phyloP scores from a whole-genome alignment of 2,888 invertebrate genomes.

The Neoscelio sp. region DNA sequence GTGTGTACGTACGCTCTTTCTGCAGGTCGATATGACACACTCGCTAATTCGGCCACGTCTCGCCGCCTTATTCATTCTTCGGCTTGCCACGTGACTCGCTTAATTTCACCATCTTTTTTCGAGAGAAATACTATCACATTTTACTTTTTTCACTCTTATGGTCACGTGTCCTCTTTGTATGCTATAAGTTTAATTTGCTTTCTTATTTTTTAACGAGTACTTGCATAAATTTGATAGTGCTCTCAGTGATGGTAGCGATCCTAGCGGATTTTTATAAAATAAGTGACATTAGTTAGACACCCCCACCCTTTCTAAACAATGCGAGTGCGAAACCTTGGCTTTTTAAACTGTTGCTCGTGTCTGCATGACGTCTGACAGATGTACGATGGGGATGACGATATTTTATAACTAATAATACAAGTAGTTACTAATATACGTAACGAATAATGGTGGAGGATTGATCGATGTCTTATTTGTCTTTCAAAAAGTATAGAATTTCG shows the following conservation, averaged over 20 bases:
- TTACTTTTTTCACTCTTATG: neutral
- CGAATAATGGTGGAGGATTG: constrained; percentile 15
- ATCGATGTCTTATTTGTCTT: neutral
- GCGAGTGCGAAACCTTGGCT: constrained; percentile 61
- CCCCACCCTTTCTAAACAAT: constrained; percentile 63
- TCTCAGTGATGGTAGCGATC: constrained; percentile 42
- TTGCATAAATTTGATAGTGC: neutral
- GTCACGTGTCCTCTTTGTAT: neutral
- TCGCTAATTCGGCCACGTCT: constrained; percentile 51
- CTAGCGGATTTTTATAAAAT: constrained; percentile 68
- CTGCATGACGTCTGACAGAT: constrained; percentile 54
- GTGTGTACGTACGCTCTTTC: constrained; percentile 31
- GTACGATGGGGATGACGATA: constrained; percentile 75
- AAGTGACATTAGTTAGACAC: constrained; percentile 62
- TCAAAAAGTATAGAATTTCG: neutral
- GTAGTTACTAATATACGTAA: too few relatives aligned
- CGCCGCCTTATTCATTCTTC: constrained; percentile 31
- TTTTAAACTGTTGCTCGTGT: constrained; percentile 59
- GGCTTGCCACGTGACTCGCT: constrained; percentile 63
- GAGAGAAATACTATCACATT: too few relatives aligned
- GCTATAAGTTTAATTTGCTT: too few relatives aligned
- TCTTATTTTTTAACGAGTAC: too few relatives aligned
- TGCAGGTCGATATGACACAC: constrained; percentile 39
- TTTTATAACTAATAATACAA: constrained; percentile 34
- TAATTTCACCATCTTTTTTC: constrained; percentile 47